phyloP scores from a whole-genome alignment of 1,140 invertebrate species.

The Zaprionus camerounensis region DNA sequence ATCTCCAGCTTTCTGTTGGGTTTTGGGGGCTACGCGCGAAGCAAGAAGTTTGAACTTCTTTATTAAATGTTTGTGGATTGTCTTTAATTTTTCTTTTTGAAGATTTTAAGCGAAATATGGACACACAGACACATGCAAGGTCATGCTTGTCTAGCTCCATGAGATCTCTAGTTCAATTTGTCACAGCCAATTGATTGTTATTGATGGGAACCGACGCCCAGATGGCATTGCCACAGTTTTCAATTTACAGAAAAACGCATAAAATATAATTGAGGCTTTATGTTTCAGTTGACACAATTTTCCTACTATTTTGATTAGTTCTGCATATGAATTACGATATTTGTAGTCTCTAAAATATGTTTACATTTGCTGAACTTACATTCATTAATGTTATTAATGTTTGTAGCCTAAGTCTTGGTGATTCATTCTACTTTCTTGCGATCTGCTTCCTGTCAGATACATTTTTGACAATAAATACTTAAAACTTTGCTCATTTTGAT shows the following conservation, averaged over 20 bases:
- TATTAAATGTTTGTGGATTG: constrained; percentile 41
- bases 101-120: constrained; percentile 4
- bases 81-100: constrained; percentile 29
- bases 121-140: background rate
- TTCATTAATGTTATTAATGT: background rate
- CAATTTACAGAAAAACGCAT: constrained; percentile 16
- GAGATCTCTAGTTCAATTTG: constrained; percentile 60
- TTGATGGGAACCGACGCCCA: constrained; percentile 60
- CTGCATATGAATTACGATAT: constrained; percentile 13
- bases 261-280: constrained; percentile 51
- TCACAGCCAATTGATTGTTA: constrained; percentile 79
- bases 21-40: constrained; percentile 24
- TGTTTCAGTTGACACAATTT: constrained; percentile 65
- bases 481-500: background rate
- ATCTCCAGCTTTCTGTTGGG: constrained; percentile 47
- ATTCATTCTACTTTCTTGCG: background rate
- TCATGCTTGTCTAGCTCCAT: background rate
- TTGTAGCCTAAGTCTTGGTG: background rate
- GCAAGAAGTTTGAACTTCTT: constrained; percentile 32
- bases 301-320: background rate
- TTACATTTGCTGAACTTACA: background rate
- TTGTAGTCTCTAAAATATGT: constrained; percentile 36
- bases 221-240: constrained; percentile 45
- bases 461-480: background rate
- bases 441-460: constrained; percentile 1